A percentile compares a stretch with the other conserved stretches of the same genome.
These are phyloP conservation scores for Hydra vulgaris DNA, from an alignment of 30 jellyfish, hydroid and myxozoan genomes.

Conservation along the genomic window DNA sequence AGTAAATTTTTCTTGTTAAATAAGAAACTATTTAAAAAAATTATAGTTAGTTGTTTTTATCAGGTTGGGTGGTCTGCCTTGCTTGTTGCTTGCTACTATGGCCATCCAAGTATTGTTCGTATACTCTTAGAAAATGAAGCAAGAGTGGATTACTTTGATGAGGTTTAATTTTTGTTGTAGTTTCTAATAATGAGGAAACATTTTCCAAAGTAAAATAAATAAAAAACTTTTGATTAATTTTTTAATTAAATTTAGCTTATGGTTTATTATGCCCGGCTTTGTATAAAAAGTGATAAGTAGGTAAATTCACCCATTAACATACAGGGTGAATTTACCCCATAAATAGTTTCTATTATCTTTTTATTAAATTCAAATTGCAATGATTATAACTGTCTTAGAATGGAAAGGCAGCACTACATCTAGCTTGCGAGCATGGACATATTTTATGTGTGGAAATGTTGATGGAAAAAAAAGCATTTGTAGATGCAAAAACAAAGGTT, in stretches of 20 bases:
- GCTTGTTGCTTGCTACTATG: conserved; percentile 62
- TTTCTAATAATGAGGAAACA: too few relatives aligned
- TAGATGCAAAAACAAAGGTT: conserved; percentile 88
- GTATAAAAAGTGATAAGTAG: too few relatives aligned
- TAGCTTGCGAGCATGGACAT: conserved; percentile 77
- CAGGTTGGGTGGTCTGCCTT: conserved; percentile 94
- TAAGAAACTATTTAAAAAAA: too few relatives aligned
- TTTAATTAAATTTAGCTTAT: too few relatives aligned
- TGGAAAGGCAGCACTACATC: conserved; percentile 80
- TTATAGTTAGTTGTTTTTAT: background rate
- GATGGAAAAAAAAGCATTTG: conserved; percentile 61
- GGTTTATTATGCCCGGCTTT: too few relatives aligned
- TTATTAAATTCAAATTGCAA: background rate
- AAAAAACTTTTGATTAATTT: too few relatives aligned
- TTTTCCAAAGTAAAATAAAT: too few relatives aligned
- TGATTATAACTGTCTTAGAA: too few relatives aligned
- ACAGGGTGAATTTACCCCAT: too few relatives aligned
- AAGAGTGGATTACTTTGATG: conserved; percentile 75
- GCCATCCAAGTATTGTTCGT: conserved; percentile 51
- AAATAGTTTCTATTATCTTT: too few relatives aligned
- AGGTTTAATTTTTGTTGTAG: too few relatives aligned
- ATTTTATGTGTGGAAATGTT: conserved; percentile 45
- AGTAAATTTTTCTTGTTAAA: background rate
- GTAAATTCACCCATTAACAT: too few relatives aligned
- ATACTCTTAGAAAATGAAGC: conserved; percentile 57